Conservation (phyloP, 1,140 invertebrate genomes). For the Adelges cooleyi region DNA sequence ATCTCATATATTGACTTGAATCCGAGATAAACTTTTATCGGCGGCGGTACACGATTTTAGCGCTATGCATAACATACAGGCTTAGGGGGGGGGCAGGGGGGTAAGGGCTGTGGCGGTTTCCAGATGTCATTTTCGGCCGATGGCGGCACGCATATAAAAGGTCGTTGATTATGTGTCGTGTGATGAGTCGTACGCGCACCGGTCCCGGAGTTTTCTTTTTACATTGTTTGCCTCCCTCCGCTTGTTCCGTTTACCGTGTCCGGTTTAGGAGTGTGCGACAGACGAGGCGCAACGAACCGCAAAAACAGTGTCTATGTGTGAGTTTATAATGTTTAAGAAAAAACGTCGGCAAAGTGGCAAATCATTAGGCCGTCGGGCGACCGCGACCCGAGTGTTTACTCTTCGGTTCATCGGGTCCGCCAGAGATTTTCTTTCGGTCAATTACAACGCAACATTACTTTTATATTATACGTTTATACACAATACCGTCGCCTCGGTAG, state of each 20-base stretch:
- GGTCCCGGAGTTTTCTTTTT: constrained; percentile 1
- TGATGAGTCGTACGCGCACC: neutral
- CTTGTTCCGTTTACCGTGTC: too few relatives aligned
- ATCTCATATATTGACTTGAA: too few relatives aligned
- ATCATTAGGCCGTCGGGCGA: constrained; percentile 6
- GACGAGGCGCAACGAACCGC: constrained; percentile 15
- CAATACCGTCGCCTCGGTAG: neutral
- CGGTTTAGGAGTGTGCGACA: neutral
- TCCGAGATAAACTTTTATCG: too few relatives aligned
- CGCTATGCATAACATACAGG: too few relatives aligned
- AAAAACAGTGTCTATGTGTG: neutral
- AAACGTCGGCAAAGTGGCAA: neutral
- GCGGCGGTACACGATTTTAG: too few relatives aligned
- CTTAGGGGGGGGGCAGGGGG: too few relatives aligned
- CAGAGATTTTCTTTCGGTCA: constrained; percentile 25
- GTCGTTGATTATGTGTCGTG: neutral
- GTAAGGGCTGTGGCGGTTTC: too few relatives aligned
- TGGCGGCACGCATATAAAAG: too few relatives aligned
- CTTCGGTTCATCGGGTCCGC: constrained; percentile 16
- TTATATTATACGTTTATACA: neutral
- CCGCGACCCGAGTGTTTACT: neutral
- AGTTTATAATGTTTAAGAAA: neutral
- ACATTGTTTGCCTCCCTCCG: too few relatives aligned
- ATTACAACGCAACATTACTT: neutral
- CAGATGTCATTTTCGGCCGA: too few relatives aligned